Percentiles rank a stretch among this genome's conserved stretches.
These are phyloP conservation scores for Chaetogeoica ovagalla DNA, from an alignment of 2,888 invertebrate species.

Conservation along the genomic window DNA sequence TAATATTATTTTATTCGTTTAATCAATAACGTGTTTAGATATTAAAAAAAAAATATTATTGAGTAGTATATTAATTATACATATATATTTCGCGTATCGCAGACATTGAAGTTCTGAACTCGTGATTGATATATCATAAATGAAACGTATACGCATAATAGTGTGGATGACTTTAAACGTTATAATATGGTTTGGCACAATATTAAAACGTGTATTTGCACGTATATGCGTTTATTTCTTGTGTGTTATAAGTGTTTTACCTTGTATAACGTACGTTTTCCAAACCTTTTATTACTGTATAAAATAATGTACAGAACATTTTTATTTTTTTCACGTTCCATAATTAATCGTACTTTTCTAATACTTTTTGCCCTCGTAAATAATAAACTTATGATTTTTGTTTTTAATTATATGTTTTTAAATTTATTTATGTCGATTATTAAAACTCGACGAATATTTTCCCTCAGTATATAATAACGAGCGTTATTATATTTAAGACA, in stretches of 20 bases:
- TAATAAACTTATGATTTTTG: too few relatives aligned
- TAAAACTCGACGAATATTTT: too few relatives aligned
- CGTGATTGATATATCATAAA: neutral
- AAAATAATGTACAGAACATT: too few relatives aligned
- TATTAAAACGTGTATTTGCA: conserved; percentile 1
- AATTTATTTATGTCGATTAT: too few relatives aligned
- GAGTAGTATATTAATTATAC: neutral
- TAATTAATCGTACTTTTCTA: too few relatives aligned
- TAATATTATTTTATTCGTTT: neutral
- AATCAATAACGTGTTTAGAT: neutral
- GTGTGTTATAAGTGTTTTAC: neutral
- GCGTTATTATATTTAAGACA: too few relatives aligned
- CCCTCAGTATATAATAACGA: too few relatives aligned
- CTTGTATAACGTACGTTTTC: neutral
- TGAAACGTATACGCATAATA: neutral
- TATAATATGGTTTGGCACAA: neutral
- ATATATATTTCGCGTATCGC: neutral
- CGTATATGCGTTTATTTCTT: neutral
- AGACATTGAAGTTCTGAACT: conserved; percentile 8
- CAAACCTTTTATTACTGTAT: neutral
- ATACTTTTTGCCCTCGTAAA: too few relatives aligned
- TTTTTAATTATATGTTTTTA: too few relatives aligned
- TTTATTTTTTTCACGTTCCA: too few relatives aligned
- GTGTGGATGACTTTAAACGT: neutral
- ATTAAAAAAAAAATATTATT: neutral